Percentiles rank a stretch among this genome's conserved stretches.
Evolutionary conservation across 2,797 vertebrate species (phyloP).

Genomic region (Smutsia gigantea): DNA sequence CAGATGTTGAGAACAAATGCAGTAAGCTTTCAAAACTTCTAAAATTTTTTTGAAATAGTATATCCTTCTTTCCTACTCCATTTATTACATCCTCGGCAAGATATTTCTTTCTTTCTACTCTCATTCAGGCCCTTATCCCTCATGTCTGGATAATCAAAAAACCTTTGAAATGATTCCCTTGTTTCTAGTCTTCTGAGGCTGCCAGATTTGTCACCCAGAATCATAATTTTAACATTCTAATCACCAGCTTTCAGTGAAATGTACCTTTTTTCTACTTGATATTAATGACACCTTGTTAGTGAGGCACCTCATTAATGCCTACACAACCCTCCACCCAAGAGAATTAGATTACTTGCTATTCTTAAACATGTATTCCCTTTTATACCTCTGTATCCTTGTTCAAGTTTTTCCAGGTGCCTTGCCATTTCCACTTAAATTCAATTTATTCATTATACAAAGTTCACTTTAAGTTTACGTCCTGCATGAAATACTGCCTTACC

Average conservation of each 20-base stretch:
- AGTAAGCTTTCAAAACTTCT: not conserved
- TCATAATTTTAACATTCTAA: conserved; percentile 28
- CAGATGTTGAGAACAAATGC: not conserved
- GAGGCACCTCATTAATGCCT: not conserved
- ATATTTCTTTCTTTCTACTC: not conserved
- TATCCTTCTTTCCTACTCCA: not conserved
- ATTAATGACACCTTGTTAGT: not conserved
- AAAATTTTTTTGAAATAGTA: not conserved
- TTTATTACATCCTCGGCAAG: not conserved
- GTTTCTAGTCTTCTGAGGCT: not conserved
- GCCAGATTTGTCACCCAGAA: conserved; percentile 32
- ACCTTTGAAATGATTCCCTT: conserved; percentile 20
- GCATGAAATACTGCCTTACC: not conserved
- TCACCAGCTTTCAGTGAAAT: not conserved
- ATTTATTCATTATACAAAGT: not conserved
- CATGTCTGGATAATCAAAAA: conserved; percentile 24
- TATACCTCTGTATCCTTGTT: not conserved
- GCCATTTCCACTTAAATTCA: not conserved
- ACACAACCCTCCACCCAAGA: conserved; percentile 2
- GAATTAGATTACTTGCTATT: not conserved
- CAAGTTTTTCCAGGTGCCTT: not conserved
- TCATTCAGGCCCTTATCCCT: not conserved
- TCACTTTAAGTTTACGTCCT: not conserved
- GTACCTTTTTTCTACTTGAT: not conserved
- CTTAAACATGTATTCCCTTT: not conserved